phyloP scores from a whole-genome alignment of 2,888 invertebrate genomes.

The Empis livida region DNA sequence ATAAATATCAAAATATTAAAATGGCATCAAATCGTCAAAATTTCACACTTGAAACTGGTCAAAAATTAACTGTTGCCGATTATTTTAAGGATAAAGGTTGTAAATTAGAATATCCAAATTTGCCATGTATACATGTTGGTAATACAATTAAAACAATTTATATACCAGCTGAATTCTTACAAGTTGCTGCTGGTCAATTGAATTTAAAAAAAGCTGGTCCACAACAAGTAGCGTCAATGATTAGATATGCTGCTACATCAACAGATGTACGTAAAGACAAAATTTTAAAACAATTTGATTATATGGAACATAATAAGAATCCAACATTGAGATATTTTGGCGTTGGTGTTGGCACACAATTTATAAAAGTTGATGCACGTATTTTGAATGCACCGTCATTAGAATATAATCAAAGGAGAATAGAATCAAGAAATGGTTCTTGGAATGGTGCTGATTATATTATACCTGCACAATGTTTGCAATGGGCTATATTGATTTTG shows the following conservation, averaged over 20 bases:
- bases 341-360: conserved; percentile 56
- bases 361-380: conserved; percentile 65
- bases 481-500: conserved; percentile 40
- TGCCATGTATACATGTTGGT: conserved; percentile 82
- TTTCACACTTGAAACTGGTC: conserved; percentile 26
- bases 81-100: conserved; percentile 23
- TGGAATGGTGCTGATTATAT: conserved; percentile 33
- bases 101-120: conserved; percentile 44
- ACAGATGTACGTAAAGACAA: conserved; percentile 64
- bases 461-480: conserved; percentile 19
- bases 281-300: conserved; percentile 46
- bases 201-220: conserved; percentile 62
- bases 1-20: conserved; percentile 20
- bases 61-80: conserved; percentile 32
- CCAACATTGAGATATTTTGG: conserved; percentile 67
- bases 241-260: conserved; percentile 68
- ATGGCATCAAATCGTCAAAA: conserved; percentile 25
- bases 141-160: conserved; percentile 50
- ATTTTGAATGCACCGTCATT: conserved; percentile 65
- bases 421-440: conserved; percentile 29
- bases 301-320: conserved; percentile 24
- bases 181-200: conserved; percentile 65
- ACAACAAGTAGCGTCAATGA: conserved; percentile 75
- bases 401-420: conserved; percentile 19
- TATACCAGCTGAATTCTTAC: conserved; percentile 74